Percentiles rank a stretch among this genome's conserved stretches.
Evolutionary conservation across 2,888 invertebrate genomes (phyloP).

Genomic region (Rhaphigaster nebulosa): DNA sequence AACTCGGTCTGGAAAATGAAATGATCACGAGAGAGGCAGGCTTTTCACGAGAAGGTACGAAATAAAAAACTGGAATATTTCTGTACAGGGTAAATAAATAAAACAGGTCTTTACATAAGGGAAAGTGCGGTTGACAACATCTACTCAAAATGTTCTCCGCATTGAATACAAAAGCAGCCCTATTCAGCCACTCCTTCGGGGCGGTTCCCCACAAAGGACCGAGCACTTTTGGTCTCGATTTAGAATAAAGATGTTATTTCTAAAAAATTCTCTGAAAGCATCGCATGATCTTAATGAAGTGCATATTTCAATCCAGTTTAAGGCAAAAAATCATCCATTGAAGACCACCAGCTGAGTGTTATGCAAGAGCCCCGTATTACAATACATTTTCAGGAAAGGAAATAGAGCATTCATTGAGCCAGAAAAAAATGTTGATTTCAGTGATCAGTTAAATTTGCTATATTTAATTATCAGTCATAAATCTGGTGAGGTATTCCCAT

Average conservation of each 20-base stretch:
- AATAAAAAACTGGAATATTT: background rate
- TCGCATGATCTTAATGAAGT: background rate
- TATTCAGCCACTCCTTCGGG: background rate
- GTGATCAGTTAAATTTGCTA: no score
- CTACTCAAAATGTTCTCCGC: conserved; percentile 6
- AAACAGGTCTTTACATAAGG: background rate
- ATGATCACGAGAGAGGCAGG: background rate
- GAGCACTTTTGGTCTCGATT: background rate
- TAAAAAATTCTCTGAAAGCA: background rate
- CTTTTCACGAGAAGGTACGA: background rate
- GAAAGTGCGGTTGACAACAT: conserved; percentile 4
- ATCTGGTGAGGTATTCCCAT: no score
- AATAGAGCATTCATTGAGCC: no score
- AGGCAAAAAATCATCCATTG: no score
- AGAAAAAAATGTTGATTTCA: no score
- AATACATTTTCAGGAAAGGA: background rate
- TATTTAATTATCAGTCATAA: no score
- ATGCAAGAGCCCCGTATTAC: background rate
- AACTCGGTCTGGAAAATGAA: background rate
- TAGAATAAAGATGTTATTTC: background rate
- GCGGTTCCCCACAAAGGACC: background rate
- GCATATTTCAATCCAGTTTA: background rate
- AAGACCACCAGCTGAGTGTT: background rate
- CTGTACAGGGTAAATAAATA: conserved; percentile 1
- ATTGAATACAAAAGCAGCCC: background rate